phyloP scores from a whole-genome alignment of 2,113 vertebrate species.

The Campylorhamphus procurvoides region DNA sequence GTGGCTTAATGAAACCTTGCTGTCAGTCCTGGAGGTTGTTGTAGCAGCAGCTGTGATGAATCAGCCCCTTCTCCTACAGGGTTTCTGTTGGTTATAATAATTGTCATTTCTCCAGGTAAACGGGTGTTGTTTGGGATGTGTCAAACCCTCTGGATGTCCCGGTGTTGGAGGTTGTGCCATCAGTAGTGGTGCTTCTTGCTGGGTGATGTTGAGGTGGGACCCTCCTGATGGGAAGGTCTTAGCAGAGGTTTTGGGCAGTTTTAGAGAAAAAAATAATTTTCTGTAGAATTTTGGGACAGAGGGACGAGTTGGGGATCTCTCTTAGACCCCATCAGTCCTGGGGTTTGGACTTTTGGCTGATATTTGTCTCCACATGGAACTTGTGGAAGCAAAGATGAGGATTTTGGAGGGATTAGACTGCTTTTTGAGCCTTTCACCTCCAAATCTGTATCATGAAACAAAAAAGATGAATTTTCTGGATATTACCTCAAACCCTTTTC shows the following conservation, averaged over 20 bases:
- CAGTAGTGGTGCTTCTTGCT: neutral
- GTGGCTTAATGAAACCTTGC: neutral
- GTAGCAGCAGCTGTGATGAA: too few relatives aligned
- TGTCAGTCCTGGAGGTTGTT: neutral
- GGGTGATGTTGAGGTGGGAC: neutral
- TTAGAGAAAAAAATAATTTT: neutral
- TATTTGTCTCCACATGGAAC: rapidly evolving
- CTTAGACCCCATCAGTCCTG: rapidly evolving
- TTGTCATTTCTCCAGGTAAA: neutral
- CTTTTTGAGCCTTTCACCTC: neutral
- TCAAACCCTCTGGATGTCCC: neutral
- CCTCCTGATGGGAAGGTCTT: neutral
- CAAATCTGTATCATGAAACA: neutral
- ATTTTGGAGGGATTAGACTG: neutral
- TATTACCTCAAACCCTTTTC: neutral
- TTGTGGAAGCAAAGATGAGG: neutral
- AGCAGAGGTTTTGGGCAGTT: neutral
- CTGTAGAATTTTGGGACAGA: neutral
- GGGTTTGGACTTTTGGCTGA: neutral
- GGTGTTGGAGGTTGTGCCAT: rapidly evolving
- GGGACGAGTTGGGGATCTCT: neutral
- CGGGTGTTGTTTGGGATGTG: rapidly evolving
- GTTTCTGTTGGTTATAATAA: neutral
- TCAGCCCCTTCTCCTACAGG: neutral
- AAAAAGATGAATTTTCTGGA: rapidly evolving